Evolutionary conservation across 2,888 invertebrate species (phyloP), one percentile per base, ranked within the genome.

Genomic region (Parapristionchus giblindavisi): DNA sequence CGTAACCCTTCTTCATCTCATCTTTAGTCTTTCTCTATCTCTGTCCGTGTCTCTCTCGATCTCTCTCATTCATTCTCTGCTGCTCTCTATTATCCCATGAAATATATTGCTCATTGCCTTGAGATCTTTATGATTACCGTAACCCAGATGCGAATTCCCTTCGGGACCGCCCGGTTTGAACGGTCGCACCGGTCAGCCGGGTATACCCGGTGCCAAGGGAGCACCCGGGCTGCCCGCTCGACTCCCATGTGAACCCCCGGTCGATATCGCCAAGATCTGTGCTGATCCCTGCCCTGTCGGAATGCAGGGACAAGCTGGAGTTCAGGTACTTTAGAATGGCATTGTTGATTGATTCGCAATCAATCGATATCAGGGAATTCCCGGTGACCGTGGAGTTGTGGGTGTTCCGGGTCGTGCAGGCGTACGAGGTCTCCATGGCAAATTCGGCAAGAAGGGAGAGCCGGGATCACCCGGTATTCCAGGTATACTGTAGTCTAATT

Each of bases 241-340:
- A 8, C 81, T 87, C 2, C 87, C 87, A 0, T 87, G 87, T 74
- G 83, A 86, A 48, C 80, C 84, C 3, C 79, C 83, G 3, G 76
- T 82, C 11, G 85, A 87, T 51, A 78, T 81, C 65, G 83, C 82
- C 73, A 81, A 79, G 75, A 66, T 81, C 40, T 86, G 86, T 70
- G 80, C 84, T 14, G 85, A 87, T 73, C 83, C 84, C 4, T 87
- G 87, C 73, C 86, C 86, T 4, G 75, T 80, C 36, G 86, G 86
- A 63, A 48, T 77, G 27, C 86, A 86, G 72, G 86, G 86, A 24
- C 66, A 68, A 0, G 77, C 83, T 4, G 86, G 86, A 74, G 70
- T 78, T 24, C 66, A 71, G 40, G 84, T 81, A 34, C 38, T 58
- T 61, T 60, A 51, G 24, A 52, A 8, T 58, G 11, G 11, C 11